A percentile compares a stretch with the other conserved stretches of the same genome.
Conservation (phyloP, 64 coral and sea anemone genomes). For the Montipora foliosa region DNA sequence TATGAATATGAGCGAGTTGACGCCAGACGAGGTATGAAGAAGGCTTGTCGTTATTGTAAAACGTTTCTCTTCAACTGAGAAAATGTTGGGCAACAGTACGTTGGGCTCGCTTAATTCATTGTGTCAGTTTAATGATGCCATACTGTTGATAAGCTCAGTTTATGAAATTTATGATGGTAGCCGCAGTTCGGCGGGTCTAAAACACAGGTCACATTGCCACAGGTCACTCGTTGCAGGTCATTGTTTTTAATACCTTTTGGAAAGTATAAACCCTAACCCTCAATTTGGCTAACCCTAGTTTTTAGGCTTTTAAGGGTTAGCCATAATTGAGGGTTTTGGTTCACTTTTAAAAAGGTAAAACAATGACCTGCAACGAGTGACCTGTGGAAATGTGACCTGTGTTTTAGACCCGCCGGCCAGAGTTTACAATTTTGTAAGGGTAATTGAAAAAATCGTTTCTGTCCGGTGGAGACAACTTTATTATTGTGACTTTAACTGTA, state of each 20-base stretch:
- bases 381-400: no score
- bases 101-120: background rate
- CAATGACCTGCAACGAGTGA: no score
- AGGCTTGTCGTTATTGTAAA: background rate
- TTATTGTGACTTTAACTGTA: background rate
- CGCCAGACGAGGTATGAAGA: constrained; percentile 93
- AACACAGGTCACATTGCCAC: no score
- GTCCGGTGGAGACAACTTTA: background rate
- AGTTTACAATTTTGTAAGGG: background rate
- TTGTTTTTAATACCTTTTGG: no score
- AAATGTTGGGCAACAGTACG: background rate
- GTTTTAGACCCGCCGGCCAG: no score
- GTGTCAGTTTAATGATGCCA: background rate
- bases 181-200: no score
- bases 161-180: background rate
- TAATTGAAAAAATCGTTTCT: background rate
- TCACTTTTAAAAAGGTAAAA: no score
- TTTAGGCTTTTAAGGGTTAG: no score
- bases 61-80: background rate
- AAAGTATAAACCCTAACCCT: no score
- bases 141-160: background rate
- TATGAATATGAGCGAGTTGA: constrained; percentile 85
- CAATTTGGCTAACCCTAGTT: no score
- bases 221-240: no score
- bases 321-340: background rate